These are phyloP conservation scores for Leptosomus discolor DNA, from an alignment of 2,113 vertebrate genomes.

Conservation along the genomic window DNA sequence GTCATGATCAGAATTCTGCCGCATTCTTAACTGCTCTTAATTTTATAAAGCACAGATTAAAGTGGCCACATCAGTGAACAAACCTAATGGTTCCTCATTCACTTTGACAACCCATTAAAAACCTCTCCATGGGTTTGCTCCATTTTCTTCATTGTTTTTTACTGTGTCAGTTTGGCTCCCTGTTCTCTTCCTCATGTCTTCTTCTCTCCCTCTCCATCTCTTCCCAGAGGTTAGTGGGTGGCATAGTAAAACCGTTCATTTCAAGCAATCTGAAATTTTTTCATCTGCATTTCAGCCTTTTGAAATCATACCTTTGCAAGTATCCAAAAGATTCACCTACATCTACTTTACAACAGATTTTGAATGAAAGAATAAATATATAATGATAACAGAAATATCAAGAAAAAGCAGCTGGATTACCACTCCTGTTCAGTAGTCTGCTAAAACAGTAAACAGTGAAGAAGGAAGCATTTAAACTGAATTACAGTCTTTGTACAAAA, in stretches of 20 bases:
- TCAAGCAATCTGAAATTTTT: neutral
- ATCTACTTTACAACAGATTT: neutral
- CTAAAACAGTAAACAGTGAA: neutral
- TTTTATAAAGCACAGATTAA: neutral
- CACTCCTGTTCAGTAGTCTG: neutral
- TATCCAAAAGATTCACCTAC: neutral
- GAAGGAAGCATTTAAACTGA: neutral
- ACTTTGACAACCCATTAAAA: neutral
- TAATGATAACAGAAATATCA: neutral
- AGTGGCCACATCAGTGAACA: slow-evolving; percentile 1
- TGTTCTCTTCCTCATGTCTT: neutral
- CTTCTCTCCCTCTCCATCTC: neutral
- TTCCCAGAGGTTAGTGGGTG: neutral
- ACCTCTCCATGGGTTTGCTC: neutral
- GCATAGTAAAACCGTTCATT: neutral
- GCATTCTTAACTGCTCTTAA: neutral
- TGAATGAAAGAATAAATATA: neutral
- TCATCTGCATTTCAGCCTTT: neutral
- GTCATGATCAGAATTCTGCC: neutral
- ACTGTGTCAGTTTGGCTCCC: neutral
- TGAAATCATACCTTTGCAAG: neutral
- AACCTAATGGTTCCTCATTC: neutral
- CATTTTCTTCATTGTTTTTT: neutral
- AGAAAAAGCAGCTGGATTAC: neutral
- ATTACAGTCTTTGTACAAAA: neutral